Conservation (phyloP, 2,888 invertebrate genomes). For the Meiosimyza platycephala region DNA sequence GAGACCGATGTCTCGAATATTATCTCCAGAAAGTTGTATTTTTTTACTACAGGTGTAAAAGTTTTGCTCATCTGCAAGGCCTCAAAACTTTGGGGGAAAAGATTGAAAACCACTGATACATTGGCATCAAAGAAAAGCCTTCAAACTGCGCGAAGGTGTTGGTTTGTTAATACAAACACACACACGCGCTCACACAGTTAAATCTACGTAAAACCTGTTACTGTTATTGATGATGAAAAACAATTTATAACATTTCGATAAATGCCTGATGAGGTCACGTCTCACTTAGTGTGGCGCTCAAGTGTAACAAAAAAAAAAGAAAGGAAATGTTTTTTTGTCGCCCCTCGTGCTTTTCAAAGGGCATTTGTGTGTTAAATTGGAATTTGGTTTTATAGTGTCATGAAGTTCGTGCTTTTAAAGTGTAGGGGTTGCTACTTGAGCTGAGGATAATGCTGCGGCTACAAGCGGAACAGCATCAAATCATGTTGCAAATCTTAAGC, state of each 20-base stretch:
- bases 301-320: constrained; percentile 1
- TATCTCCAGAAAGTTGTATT: too few relatives aligned
- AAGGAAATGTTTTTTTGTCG: background rate
- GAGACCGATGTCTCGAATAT: too few relatives aligned
- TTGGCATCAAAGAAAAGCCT: background rate
- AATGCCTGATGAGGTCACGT: constrained; percentile 57
- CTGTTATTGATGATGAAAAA: constrained; percentile 35
- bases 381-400: background rate
- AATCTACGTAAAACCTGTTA: too few relatives aligned
- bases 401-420: background rate
- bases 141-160: background rate
- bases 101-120: too few relatives aligned
- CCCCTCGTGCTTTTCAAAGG: background rate
- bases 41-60: too few relatives aligned
- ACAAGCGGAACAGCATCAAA: constrained; percentile 17
- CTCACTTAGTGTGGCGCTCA: constrained; percentile 44
- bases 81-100: too few relatives aligned
- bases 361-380: background rate
- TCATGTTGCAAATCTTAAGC: constrained; percentile 30
- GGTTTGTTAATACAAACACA: background rate
- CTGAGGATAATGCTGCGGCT: background rate
- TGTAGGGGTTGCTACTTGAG: background rate
- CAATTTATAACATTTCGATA: constrained; percentile 35
- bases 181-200: too few relatives aligned
- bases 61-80: too few relatives aligned